These are phyloP conservation scores for Psix sp. DNA, from an alignment of 1,140 invertebrate species.

Conservation along the genomic window DNA sequence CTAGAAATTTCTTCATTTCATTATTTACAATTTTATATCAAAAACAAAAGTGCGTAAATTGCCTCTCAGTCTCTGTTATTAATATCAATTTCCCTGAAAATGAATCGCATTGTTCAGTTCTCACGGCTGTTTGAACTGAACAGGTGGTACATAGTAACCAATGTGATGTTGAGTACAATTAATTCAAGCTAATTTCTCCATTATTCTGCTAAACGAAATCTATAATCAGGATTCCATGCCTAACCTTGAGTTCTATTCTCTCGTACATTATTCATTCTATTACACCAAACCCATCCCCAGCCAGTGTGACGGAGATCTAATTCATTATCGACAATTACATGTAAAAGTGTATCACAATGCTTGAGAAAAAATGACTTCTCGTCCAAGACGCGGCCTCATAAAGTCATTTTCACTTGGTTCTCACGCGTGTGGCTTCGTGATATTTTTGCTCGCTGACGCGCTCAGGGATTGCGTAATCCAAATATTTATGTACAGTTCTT, in stretches of 20 bases:
- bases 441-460: constrained; percentile 23
- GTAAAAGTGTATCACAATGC: constrained; percentile 15
- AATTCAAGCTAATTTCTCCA: constrained; percentile 30
- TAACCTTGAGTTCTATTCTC: constrained; percentile 9
- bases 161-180: constrained; percentile 3
- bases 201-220: constrained; percentile 16
- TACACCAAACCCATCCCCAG: background rate
- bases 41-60: constrained; percentile 18
- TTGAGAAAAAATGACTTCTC: constrained; percentile 5
- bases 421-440: constrained; percentile 15
- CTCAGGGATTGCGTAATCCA: constrained; percentile 23
- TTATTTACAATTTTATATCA: too few relatives aligned
- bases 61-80: constrained; percentile 8
- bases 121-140: constrained; percentile 5
- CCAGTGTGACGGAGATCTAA: constrained; percentile 1
- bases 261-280: constrained; percentile 18
- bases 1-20: too few relatives aligned
- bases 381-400: constrained; percentile 20
- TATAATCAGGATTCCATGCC: background rate
- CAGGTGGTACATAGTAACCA: too few relatives aligned
- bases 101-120: constrained; percentile 16
- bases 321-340: constrained; percentile 5
- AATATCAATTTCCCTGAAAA: constrained; percentile 20
- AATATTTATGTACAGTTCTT: constrained; percentile 35
- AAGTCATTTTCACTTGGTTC: constrained; percentile 12